phyloP scores from a whole-genome alignment of 2,797 vertebrate genomes.

The Gadopsis marmoratus region DNA sequence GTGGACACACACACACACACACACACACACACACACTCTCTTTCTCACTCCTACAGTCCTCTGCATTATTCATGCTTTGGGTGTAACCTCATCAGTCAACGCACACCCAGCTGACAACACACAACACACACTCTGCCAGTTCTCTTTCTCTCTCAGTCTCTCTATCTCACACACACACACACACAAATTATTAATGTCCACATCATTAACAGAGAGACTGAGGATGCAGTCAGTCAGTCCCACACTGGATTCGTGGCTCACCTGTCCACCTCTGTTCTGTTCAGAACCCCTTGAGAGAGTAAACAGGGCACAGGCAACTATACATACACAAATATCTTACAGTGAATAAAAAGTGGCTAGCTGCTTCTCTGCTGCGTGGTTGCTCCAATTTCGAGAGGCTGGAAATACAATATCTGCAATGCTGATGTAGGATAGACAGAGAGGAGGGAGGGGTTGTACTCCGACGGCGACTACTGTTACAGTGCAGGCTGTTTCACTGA shows the following conservation, averaged over 20 bases:
- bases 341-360: not conserved
- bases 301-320: not conserved
- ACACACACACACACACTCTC: constrained; percentile 17
- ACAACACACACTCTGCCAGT: constrained; percentile 53
- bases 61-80: constrained; percentile 77
- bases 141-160: constrained; percentile 1
- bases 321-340: not conserved
- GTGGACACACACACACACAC: constrained; percentile 13
- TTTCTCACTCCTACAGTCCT: constrained; percentile 52
- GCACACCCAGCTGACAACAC: constrained; percentile 60
- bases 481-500: not conserved
- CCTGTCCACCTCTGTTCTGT: constrained; percentile 2
- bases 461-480: not conserved
- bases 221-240: constrained; percentile 13
- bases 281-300: not conserved
- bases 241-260: not conserved
- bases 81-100: constrained; percentile 79
- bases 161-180: constrained; percentile 14
- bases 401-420: constrained; percentile 16
- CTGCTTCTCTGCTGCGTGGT: constrained; percentile 1
- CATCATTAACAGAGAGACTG: constrained; percentile 47
- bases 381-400: not conserved
- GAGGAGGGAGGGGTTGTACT: not conserved
- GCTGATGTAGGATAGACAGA: not conserved
- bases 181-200: constrained; percentile 50